Conservation (phyloP, 2,888 invertebrate genomes). For the Hemicrepidius hirtus region DNA sequence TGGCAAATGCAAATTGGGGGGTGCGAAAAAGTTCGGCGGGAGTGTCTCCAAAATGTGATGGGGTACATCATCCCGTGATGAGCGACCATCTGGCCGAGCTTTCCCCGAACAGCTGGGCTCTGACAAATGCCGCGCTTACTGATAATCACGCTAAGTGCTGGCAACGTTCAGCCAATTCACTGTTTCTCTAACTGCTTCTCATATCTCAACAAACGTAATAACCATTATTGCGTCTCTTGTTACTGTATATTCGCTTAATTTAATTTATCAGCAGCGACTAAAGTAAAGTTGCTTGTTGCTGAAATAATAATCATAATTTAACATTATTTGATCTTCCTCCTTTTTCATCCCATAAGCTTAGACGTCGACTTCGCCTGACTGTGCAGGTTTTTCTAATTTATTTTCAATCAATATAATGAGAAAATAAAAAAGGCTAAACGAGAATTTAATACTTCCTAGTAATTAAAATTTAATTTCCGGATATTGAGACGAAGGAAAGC, state of each 20-base stretch:
- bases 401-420: constrained; percentile 49
- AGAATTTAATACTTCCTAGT: constrained; percentile 60
- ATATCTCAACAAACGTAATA: constrained; percentile 68
- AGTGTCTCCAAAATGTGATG: constrained; percentile 44
- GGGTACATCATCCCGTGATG: constrained; percentile 52
- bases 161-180: constrained; percentile 61
- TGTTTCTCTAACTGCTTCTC: constrained; percentile 63
- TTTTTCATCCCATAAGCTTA: not conserved
- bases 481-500: constrained; percentile 58
- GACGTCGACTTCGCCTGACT: constrained; percentile 28
- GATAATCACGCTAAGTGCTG: constrained; percentile 68
- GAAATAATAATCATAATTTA: constrained; percentile 54
- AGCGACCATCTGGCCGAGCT: constrained; percentile 57
- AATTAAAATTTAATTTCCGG: constrained; percentile 67
- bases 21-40: constrained; percentile 34
- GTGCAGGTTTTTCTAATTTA: constrained; percentile 53
- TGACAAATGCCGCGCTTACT: constrained; percentile 65
- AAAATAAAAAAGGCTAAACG: constrained; percentile 51
- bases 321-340: constrained; percentile 41
- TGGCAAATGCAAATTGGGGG: constrained; percentile 49
- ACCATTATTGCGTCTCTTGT: constrained; percentile 65
- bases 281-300: constrained; percentile 56
- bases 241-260: constrained; percentile 55
- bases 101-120: constrained; percentile 60
- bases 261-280: constrained; percentile 54